Evolutionary conservation across 2,113 vertebrate genomes (phyloP).

Genomic region (Seriola rivoliana): DNA sequence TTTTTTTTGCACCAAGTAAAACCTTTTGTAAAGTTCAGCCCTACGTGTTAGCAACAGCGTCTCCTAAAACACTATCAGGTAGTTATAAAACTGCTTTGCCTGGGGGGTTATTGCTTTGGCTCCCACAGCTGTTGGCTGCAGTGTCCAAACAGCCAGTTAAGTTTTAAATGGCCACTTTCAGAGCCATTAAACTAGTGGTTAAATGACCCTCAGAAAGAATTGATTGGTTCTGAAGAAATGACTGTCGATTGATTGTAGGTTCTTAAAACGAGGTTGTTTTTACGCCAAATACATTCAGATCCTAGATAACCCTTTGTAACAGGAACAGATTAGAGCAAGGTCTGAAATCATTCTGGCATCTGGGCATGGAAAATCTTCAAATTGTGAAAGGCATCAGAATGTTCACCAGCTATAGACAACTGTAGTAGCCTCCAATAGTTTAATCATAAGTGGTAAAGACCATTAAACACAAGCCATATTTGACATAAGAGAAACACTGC

Average conservation of each 20-base stretch:
- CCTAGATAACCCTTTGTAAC: not conserved
- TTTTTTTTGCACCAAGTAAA: not conserved
- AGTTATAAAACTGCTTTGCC: not conserved
- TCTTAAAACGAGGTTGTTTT: not conserved
- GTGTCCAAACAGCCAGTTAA: not conserved
- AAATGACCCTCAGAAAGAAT: not conserved
- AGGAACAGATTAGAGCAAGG: not conserved
- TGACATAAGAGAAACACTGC: not conserved
- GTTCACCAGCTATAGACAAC: not conserved
- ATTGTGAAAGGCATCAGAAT: not conserved
- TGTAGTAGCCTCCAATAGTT: not conserved
- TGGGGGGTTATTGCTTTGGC: not conserved
- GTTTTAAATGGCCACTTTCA: conserved; percentile 9
- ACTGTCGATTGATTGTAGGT: no score
- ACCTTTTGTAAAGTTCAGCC: not conserved
- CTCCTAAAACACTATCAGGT: not conserved
- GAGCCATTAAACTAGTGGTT: conserved; percentile 3
- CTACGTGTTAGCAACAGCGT: not conserved
- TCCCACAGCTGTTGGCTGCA: conserved; percentile 18
- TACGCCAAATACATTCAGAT: conserved; percentile 12
- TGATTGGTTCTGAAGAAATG: conserved; percentile 5
- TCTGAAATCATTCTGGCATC: no score
- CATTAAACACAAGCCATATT: not conserved
- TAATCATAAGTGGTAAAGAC: conserved; percentile 4
- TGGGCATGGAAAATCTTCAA: no score